A percentile compares a stretch with the other conserved stretches of the same genome.
Evolutionary conservation across 2,888 invertebrate species (phyloP).

Genomic region (Heteromurus nitidus): DNA sequence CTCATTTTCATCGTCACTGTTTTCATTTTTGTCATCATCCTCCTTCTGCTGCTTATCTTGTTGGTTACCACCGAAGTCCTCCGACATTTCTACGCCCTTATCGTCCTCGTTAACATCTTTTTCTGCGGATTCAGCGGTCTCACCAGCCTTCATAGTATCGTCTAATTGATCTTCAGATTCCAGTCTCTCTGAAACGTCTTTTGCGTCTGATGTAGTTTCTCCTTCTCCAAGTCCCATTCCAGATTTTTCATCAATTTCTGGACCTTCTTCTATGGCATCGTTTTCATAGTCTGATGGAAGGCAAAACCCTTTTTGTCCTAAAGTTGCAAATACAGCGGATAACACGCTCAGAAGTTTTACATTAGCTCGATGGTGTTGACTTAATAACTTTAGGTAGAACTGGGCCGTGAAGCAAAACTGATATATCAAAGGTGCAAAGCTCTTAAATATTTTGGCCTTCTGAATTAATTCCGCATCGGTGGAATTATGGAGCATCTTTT

Average conservation of each 20-base stretch:
- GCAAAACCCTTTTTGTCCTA: slow-evolving; percentile 93
- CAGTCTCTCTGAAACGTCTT: slow-evolving; percentile 95
- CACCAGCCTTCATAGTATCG: slow-evolving; percentile 88
- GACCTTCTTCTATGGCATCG: slow-evolving; percentile 76
- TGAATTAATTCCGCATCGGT: neutral
- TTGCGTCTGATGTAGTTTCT: slow-evolving; percentile 82
- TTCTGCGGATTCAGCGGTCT: slow-evolving; percentile 83
- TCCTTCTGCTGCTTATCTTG: slow-evolving; percentile 85
- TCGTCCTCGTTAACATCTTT: slow-evolving; percentile 86
- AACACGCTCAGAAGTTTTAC: slow-evolving; percentile 90
- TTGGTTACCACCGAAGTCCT: slow-evolving; percentile 93
- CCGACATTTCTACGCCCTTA: slow-evolving; percentile 95
- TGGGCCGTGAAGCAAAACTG: slow-evolving; percentile 86
- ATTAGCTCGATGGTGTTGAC: slow-evolving; percentile 85
- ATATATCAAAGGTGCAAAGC: slow-evolving; percentile 82
- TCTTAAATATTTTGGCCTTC: neutral
- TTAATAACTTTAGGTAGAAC: slow-evolving; percentile 86
- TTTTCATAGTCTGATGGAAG: slow-evolving; percentile 89
- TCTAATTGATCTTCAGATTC: slow-evolving; percentile 95
- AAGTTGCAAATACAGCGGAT: slow-evolving; percentile 88
- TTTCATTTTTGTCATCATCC: slow-evolving; percentile 80
- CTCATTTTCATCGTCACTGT: slow-evolving; percentile 81
- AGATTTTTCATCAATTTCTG: slow-evolving; percentile 77
- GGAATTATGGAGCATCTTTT: slow-evolving; percentile 18
- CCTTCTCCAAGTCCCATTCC: slow-evolving; percentile 96